phyloP scores from a whole-genome alignment of 2,113 vertebrate species.

The Semnopithecus entellus region DNA sequence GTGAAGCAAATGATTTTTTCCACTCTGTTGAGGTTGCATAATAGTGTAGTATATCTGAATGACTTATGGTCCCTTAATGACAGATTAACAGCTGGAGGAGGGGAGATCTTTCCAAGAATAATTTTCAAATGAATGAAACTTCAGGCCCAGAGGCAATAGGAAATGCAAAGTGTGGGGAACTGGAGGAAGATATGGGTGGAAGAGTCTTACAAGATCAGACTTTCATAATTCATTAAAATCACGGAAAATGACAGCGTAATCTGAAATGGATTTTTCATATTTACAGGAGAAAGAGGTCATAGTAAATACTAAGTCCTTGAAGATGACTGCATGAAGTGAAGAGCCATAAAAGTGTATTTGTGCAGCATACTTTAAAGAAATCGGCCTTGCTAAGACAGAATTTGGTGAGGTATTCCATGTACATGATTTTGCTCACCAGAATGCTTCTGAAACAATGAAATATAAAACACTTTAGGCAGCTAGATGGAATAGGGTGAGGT shows the following conservation, averaged over 20 bases:
- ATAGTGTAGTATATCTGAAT: conserved; percentile 76
- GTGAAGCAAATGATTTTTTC: conserved; percentile 82
- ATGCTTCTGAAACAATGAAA: background rate
- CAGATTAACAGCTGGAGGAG: conserved; percentile 75
- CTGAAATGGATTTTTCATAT: conserved; percentile 48
- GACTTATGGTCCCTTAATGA: conserved; percentile 76
- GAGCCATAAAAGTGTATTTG: background rate
- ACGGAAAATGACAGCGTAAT: background rate
- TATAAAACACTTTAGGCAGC: background rate
- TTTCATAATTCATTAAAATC: conserved; percentile 12
- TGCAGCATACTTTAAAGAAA: background rate
- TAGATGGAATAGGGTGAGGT: background rate
- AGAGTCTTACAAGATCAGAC: conserved; percentile 11
- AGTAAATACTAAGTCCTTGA: conserved; percentile 26
- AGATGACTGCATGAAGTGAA: background rate
- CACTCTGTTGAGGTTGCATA: conserved; percentile 78
- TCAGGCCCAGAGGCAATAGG: conserved; percentile 41
- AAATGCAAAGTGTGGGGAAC: conserved; percentile 37
- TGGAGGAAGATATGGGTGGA: background rate
- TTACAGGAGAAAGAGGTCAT: background rate
- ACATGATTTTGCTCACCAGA: background rate
- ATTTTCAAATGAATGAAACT: conserved; percentile 56
- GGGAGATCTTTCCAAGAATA: conserved; percentile 58
- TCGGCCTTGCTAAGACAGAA: background rate
- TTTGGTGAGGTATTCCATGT: background rate